Conservation (phyloP, 2,113 vertebrate genomes). For the Ptychochromis oligacanthus region DNA sequence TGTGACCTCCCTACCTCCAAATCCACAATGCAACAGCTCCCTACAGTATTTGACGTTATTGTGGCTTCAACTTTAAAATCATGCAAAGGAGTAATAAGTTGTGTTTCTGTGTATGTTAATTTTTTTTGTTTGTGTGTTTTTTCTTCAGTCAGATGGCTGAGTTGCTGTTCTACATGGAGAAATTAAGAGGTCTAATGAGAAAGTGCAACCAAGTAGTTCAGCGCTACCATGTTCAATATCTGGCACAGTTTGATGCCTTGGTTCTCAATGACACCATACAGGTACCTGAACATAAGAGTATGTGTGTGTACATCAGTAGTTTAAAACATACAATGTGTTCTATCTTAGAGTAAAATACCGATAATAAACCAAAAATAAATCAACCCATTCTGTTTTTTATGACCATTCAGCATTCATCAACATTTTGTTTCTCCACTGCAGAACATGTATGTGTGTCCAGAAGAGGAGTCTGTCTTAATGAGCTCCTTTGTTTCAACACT, state of each 20-base stretch:
- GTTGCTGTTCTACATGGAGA: constrained; percentile 87
- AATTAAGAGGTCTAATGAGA: constrained; percentile 78
- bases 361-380: neutral
- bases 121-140: neutral
- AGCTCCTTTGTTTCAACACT: constrained; percentile 91
- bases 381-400: neutral
- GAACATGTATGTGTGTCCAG: constrained; percentile 93
- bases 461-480: constrained; percentile 93
- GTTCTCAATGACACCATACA: constrained; percentile 91
- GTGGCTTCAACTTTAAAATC: neutral
- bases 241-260: constrained; percentile 90
- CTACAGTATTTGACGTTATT: neutral
- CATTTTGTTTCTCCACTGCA: constrained; percentile 50
- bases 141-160: constrained; percentile 85
- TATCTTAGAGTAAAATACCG: fast-evolving
- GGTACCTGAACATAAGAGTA: constrained; percentile 68
- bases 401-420: neutral
- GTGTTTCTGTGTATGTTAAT: neutral
- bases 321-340: neutral
- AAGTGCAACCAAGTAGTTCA: constrained; percentile 78
- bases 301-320: neutral
- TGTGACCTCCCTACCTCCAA: neutral
- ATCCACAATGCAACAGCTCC: neutral
- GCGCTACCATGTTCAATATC: constrained; percentile 89
- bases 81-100: neutral